Conservation (phyloP, 2,113 vertebrate genomes). For the Columba janthina region DNA sequence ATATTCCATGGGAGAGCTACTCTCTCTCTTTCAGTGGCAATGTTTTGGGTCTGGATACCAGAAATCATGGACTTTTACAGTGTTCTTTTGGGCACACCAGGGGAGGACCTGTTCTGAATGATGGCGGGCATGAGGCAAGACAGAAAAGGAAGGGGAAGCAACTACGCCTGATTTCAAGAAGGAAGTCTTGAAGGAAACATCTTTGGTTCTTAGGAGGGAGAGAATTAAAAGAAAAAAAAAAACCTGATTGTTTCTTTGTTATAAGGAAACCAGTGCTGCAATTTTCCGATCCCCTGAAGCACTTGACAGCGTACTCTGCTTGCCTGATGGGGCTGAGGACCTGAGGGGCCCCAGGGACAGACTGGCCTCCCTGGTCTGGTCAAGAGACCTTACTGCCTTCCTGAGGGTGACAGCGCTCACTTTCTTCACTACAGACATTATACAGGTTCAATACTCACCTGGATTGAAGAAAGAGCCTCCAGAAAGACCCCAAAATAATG, state of each 20-base stretch:
- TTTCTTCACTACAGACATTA: neutral
- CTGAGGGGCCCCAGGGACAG: fast-evolving
- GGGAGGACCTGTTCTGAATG: neutral
- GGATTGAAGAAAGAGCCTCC: neutral
- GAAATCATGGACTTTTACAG: fast-evolving
- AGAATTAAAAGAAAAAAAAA: neutral
- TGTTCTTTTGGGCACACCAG: neutral
- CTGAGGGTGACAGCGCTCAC: neutral
- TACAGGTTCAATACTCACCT: neutral
- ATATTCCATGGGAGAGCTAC: neutral
- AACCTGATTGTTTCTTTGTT: neutral
- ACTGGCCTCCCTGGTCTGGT: neutral
- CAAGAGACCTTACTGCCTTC: neutral
- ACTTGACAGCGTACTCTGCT: fast-evolving
- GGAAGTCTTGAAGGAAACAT: neutral
- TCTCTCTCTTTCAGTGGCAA: fast-evolving
- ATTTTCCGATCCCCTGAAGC: neutral
- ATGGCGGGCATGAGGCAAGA: neutral
- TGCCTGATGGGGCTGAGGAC: fast-evolving
- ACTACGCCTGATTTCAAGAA: constrained; percentile 12
- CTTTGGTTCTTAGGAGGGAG: neutral
- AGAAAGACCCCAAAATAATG: neutral
- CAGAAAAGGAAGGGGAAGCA: neutral
- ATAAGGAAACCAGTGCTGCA: neutral
- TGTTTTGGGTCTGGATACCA: neutral